Conservation (phyloP, 2,113 vertebrate species). For the Hyaena hyaena region DNA sequence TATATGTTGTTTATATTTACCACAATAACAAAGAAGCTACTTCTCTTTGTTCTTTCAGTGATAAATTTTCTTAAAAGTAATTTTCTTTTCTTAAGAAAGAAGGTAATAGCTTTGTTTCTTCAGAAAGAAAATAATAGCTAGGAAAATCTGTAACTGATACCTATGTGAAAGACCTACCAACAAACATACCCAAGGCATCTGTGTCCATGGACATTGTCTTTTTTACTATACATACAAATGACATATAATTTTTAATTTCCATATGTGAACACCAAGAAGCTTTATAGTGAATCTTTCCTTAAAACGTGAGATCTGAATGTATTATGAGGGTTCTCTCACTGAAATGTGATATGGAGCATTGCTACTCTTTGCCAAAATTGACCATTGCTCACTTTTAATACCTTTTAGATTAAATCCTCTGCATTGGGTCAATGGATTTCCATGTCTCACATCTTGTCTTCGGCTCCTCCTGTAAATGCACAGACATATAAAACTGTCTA, state of each 20-base stretch:
- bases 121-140: not conserved
- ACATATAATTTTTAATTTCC: not conserved
- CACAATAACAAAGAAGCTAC: not conserved
- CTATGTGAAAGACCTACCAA: not conserved
- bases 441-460: conserved; percentile 97
- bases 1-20: not conserved
- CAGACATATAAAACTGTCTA: conserved; percentile 15
- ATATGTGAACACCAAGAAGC: not conserved
- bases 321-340: not conserved
- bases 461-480: conserved; percentile 92
- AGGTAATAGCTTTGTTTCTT: not conserved
- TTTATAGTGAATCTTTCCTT: not conserved
- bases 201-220: not conserved
- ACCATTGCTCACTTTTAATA: conserved; percentile 79
- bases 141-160: not conserved
- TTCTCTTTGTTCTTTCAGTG: not conserved
- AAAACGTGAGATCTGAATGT: not conserved
- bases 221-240: not conserved
- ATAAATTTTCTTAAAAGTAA: not conserved
- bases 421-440: conserved; percentile 97
- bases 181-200: not conserved
- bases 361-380: conserved; percentile 1
- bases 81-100: not conserved
- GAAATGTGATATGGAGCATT: conserved; percentile 11
- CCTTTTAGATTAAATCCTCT: conserved; percentile 99